phyloP scores from a whole-genome alignment of 2,888 invertebrate species.

The Steromphala cineraria region DNA sequence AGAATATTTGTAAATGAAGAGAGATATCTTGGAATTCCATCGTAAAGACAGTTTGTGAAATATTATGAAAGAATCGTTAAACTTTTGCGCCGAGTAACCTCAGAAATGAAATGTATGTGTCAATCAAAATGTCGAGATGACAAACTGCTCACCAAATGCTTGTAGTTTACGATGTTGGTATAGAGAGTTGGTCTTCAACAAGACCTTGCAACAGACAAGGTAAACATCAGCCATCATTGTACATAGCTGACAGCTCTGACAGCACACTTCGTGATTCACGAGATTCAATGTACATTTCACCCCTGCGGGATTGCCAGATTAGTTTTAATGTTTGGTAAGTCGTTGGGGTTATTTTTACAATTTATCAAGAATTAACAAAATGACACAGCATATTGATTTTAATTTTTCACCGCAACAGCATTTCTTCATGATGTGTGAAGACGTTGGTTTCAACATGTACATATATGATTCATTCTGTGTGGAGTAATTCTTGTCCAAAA shows the following conservation, averaged over 20 bases:
- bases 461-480: too few relatives aligned
- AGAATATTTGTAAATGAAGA: too few relatives aligned
- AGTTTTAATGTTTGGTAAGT: conserved; percentile 16
- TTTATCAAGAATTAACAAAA: not conserved
- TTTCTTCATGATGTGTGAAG: too few relatives aligned
- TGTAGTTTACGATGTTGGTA: not conserved
- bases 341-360: conserved; percentile 1
- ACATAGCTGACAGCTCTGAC: not conserved
- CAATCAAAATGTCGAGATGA: too few relatives aligned
- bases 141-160: not conserved
- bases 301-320: not conserved
- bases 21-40: too few relatives aligned
- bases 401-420: not conserved
- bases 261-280: not conserved
- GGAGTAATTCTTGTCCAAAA: too few relatives aligned
- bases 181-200: not conserved
- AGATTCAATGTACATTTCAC: not conserved
- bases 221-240: not conserved
- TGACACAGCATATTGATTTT: not conserved
- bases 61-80: too few relatives aligned
- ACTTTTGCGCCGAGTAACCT: too few relatives aligned
- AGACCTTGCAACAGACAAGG: not conserved
- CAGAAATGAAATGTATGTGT: too few relatives aligned
- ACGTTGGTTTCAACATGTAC: too few relatives aligned
- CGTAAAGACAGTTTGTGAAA: too few relatives aligned